Conservation (phyloP, 2,113 vertebrate species). For the Aviceda subcristata region DNA sequence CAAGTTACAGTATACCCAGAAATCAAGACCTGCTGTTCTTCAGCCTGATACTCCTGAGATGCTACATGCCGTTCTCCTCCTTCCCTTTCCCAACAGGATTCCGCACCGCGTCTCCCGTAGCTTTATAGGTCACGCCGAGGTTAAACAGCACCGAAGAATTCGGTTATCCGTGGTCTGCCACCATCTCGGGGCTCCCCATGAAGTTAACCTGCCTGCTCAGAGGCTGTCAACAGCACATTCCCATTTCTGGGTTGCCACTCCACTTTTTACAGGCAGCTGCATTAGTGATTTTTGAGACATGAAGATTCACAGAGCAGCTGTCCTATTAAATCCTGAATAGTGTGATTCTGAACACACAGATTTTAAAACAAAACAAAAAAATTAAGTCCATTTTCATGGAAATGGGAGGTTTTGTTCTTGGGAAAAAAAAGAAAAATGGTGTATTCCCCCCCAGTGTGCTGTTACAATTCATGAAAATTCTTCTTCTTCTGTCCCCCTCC, state of each 20-base stretch:
- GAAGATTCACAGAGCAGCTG: neutral
- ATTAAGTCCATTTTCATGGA: neutral
- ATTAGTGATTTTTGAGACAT: neutral
- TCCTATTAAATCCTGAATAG: neutral
- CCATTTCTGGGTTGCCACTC: neutral
- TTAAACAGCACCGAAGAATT: neutral
- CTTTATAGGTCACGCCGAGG: neutral
- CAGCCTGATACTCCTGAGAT: fast-evolving
- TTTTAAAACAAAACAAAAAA: neutral
- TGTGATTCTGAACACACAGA: neutral
- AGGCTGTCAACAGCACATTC: neutral
- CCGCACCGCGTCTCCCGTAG: neutral
- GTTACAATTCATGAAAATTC: neutral
- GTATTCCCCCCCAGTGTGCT: neutral
- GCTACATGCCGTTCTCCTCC: neutral
- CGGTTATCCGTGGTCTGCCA: neutral
- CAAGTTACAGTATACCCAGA: neutral
- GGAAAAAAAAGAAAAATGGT: neutral
- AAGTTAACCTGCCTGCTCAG: neutral
- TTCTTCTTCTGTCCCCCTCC: neutral
- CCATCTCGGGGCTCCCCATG: neutral
- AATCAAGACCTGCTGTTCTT: neutral
- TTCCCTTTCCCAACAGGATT: neutral
- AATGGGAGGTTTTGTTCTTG: neutral
- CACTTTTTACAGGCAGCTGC: neutral